These are phyloP conservation scores for Allacma fusca DNA, from an alignment of 2,888 invertebrate genomes.

Conservation along the genomic window DNA sequence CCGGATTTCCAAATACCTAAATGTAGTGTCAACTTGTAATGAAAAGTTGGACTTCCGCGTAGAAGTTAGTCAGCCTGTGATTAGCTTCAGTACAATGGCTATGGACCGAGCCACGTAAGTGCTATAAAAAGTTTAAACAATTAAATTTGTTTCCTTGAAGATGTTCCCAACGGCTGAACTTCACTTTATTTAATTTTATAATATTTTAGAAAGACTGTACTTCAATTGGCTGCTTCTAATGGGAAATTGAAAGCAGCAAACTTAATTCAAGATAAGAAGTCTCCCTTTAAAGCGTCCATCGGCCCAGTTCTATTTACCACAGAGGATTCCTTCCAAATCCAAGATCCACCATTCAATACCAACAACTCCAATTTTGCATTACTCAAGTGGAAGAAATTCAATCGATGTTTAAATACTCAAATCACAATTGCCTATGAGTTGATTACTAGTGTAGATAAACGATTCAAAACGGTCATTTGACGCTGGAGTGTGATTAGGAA, in stretches of 20 bases:
- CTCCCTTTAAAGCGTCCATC: constrained; percentile 27
- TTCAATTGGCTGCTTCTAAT: constrained; percentile 48
- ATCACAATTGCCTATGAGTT: constrained; percentile 54
- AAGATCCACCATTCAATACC: background rate
- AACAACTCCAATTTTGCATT: constrained; percentile 48
- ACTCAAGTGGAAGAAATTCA: constrained; percentile 50
- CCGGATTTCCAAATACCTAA: constrained; percentile 48
- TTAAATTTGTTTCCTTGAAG: too few relatives aligned
- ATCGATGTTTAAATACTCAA: constrained; percentile 48
- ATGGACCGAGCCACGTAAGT: too few relatives aligned
- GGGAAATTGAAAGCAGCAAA: constrained; percentile 49
- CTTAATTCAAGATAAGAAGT: constrained; percentile 44
- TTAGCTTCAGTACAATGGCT: too few relatives aligned
- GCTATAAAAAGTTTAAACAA: background rate
- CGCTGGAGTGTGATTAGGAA: too few relatives aligned
- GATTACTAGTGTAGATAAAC: too few relatives aligned
- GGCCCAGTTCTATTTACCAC: constrained; percentile 50
- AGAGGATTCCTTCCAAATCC: constrained; percentile 48
- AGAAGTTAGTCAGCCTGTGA: too few relatives aligned
- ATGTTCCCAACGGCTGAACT: too few relatives aligned
- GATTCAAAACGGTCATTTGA: too few relatives aligned
- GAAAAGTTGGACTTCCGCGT: too few relatives aligned
- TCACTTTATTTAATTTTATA: too few relatives aligned
- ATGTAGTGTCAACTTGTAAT: constrained; percentile 37
- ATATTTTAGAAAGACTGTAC: constrained; percentile 52